Base-by-base conservation (phyloP, 2,888 invertebrate species). In the Callinectes sapidus region DNA sequence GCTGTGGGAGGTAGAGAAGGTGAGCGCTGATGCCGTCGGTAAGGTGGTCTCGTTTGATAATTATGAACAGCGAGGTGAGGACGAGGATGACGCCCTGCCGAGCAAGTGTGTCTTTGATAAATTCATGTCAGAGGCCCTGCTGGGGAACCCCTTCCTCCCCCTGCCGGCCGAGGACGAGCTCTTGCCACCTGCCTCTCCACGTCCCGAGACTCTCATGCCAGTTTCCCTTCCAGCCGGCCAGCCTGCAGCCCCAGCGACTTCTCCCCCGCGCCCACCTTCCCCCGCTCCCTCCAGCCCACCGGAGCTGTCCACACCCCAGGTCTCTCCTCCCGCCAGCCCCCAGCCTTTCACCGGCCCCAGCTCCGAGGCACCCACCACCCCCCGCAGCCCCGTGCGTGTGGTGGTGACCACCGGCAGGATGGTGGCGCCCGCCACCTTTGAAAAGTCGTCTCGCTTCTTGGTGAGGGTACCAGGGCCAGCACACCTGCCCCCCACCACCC, bases 211-310 rank as follows among this genome's bases (percentile, higher is more conserved):
- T 93, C 91, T 93, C 93, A 93, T 93, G 66, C 90, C 88, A 93
- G 93, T 93, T 93, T 93, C 93, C 93, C 93, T 93, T 93, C 89
- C 93, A 93, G 93, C 91, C 86, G 93, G 88, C 91, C 42, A 90
- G 35, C 42, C 92, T 87, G 32, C 61, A 18, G 42, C 32, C 90
- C 89, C 89, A 85, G 71, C 87, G 23, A 55, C 42, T 28, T n/a
- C 89, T 66, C 54, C 32, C 85, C 61, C 32, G 14, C 89, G 28
- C 48, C 42, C 86, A 18, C 48, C 85, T 2, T n/a, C 32, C 2
- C 66, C 1, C n/a, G 18, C 39, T 23, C 71, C 66, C 5, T 5
- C 28, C 39, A 85, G 39, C 13, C 18, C 91, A 28, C 55, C 71
- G 18, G 35, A 16, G 16, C 28, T 48, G 35, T 35, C 23, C n/a